A percentile compares a stretch with the other conserved stretches of the same genome.
Evolutionary conservation across 1,140 invertebrate species (phyloP).

Genomic region (Metaphire vulgaris): DNA sequence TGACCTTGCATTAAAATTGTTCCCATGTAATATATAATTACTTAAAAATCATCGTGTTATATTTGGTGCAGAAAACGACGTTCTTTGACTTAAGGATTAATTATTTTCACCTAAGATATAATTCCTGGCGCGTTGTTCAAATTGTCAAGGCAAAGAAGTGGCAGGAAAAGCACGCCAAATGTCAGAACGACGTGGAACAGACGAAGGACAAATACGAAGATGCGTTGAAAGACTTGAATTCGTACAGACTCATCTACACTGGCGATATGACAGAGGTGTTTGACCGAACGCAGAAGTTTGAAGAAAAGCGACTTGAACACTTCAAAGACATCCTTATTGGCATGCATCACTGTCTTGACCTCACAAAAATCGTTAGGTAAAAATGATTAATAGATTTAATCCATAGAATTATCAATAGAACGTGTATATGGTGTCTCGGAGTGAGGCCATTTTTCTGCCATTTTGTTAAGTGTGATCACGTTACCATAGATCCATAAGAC

Average conservation of each 20-base stretch:
- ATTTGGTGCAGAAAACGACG: no score
- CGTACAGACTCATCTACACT: slow-evolving; percentile 93
- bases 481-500: no score
- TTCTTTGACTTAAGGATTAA: no score
- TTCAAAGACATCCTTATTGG: slow-evolving; percentile 89
- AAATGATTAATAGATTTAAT: no score
- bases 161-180: slow-evolving; percentile 86
- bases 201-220: slow-evolving; percentile 89
- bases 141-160: slow-evolving; percentile 70
- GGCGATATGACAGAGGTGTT: slow-evolving; percentile 59
- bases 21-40: no score
- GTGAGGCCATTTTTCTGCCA: neutral
- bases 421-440: slow-evolving; percentile 3
- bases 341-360: slow-evolving; percentile 85
- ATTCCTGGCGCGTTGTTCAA: no score
- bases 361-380: slow-evolving; percentile 43
- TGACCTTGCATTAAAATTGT: no score
- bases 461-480: no score
- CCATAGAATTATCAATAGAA: no score
- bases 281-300: slow-evolving; percentile 91
- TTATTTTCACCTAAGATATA: no score
- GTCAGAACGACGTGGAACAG: slow-evolving; percentile 82
- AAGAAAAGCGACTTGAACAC: slow-evolving; percentile 81
- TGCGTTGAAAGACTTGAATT: slow-evolving; percentile 82
- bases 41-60: no score